Evolutionary conservation across 2,888 invertebrate genomes (phyloP).

Genomic region (Trachelus tabidus): DNA sequence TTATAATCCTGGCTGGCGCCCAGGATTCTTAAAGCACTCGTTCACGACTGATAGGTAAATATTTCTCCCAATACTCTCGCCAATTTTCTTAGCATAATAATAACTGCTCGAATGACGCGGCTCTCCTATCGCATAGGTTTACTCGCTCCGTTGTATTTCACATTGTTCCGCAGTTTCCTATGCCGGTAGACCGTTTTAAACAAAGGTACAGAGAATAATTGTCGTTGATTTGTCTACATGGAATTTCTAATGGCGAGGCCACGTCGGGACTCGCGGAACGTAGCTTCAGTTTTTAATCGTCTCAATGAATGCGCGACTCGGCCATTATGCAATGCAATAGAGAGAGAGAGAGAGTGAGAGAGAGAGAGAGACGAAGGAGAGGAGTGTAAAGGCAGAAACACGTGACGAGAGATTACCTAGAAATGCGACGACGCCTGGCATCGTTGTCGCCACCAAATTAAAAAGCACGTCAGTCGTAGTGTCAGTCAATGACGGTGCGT

Average conservation of each 20-base stretch:
- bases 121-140: no score
- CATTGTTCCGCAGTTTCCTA: slow-evolving; percentile 5
- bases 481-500: not conserved
- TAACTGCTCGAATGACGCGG: not conserved
- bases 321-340: not conserved
- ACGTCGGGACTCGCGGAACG: not conserved
- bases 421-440: not conserved
- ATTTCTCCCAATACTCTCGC: not conserved
- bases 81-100: not conserved
- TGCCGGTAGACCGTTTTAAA: not conserved
- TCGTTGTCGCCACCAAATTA: not conserved
- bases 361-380: not conserved
- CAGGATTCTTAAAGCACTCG: slow-evolving; percentile 14
- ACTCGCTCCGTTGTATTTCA: slow-evolving; percentile 11
- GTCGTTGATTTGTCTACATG: not conserved
- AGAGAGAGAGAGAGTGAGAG: not conserved
- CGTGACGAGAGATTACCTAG: not conserved
- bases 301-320: not conserved
- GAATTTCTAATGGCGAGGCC: not conserved
- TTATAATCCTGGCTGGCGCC: slow-evolving; percentile 30
- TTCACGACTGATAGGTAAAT: not conserved
- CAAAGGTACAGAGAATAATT: not conserved
- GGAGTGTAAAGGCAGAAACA: not conserved
- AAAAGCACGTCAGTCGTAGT: not conserved
- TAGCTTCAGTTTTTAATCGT: not conserved